Conservation (phyloP, 2,797 vertebrate species). For the Hydrophis major region DNA sequence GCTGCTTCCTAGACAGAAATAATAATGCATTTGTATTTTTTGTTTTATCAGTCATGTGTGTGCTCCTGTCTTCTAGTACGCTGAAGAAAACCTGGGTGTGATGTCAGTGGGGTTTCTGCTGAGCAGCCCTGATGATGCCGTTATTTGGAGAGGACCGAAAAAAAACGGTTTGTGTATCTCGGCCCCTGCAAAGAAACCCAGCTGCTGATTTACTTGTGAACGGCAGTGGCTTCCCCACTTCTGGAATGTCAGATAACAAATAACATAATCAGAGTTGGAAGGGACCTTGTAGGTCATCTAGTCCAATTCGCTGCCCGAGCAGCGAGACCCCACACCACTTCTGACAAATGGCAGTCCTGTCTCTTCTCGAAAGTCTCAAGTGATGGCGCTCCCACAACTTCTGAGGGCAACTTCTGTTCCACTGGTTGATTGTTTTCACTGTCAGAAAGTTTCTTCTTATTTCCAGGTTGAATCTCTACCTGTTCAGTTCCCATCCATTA, state of each 20-base stretch:
- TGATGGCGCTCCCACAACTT: too few species aligned
- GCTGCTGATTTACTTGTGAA: not conserved
- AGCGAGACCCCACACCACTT: too few species aligned
- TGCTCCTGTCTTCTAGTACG: slow-evolving; percentile 75
- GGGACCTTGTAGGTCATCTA: too few species aligned
- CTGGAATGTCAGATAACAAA: not conserved
- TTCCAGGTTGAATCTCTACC: too few species aligned
- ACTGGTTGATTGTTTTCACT: too few species aligned
- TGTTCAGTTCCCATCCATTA: too few species aligned
- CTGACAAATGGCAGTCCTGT: too few species aligned
- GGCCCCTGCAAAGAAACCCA: not conserved
- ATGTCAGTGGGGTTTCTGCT: slow-evolving; percentile 98
- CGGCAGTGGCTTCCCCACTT: not conserved
- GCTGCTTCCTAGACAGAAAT: not conserved
- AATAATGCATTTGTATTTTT: not conserved
- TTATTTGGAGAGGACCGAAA: slow-evolving; percentile 98
- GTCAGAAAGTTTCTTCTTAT: too few species aligned
- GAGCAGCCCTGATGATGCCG: slow-evolving; percentile 89
- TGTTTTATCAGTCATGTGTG: not conserved
- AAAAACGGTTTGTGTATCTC: slow-evolving; percentile 83
- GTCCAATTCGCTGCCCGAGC: too few species aligned
- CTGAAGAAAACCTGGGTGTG: slow-evolving; percentile 92
- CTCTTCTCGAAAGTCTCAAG: too few species aligned
- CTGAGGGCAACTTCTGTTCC: too few species aligned
- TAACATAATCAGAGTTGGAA: too few species aligned